Conservation (phyloP, 2,113 vertebrate genomes). For the Corythornis cristatus region DNA sequence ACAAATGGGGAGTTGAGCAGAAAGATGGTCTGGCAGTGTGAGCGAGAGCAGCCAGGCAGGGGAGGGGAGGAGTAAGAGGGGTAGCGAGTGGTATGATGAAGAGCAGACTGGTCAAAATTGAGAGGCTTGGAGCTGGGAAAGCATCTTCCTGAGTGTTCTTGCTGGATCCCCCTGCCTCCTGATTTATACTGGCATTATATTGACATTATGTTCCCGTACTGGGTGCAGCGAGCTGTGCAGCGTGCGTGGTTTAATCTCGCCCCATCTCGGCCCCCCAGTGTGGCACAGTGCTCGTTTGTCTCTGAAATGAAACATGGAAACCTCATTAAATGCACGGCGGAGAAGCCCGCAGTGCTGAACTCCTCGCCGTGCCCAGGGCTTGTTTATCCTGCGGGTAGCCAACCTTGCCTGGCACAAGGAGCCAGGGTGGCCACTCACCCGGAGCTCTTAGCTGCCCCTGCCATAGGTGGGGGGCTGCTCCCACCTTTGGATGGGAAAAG, state of each 20-base stretch:
- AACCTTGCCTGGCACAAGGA: not conserved
- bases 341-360: conserved; percentile 30
- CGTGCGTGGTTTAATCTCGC: not conserved
- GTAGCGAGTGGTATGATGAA: not conserved
- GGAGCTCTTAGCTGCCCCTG: not conserved
- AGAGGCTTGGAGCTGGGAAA: not conserved
- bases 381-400: not conserved
- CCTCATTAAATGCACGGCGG: conserved; percentile 59
- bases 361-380: not conserved
- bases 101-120: not conserved
- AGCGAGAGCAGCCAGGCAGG: not conserved
- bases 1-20: not conserved
- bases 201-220: not conserved
- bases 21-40: not conserved
- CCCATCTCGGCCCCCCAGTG: conserved; percentile 26
- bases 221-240: conserved; percentile 33
- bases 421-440: not conserved
- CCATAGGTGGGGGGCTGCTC: not conserved
- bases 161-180: not conserved
- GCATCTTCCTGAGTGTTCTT: not conserved
- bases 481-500: not conserved
- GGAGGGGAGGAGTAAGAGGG: not conserved
- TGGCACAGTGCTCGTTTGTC: conserved; percentile 61
- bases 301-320: conserved; percentile 70
- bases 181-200: conserved; percentile 16